Evolutionary conservation across 2,797 vertebrate genomes (phyloP).

Genomic region (Alauda arvensis): DNA sequence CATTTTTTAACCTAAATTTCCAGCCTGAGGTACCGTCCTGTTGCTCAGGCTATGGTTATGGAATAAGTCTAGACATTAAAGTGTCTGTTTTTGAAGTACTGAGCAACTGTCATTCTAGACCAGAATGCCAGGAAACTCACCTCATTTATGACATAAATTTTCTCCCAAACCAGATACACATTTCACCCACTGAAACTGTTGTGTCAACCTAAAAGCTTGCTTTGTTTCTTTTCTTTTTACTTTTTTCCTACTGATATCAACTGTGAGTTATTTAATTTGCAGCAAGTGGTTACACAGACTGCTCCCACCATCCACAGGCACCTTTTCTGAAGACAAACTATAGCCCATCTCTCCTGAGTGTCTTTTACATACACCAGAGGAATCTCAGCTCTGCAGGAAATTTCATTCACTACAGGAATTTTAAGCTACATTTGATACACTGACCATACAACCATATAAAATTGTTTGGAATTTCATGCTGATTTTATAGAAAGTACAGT

Average conservation of each 20-base stretch:
- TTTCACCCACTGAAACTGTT: slow-evolving; percentile 15
- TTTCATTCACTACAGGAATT: slow-evolving; percentile 11
- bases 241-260: background rate
- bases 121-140: background rate
- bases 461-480: slow-evolving; percentile 59
- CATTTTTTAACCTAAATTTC: background rate
- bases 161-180: background rate
- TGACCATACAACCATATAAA: slow-evolving; percentile 41
- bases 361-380: background rate
- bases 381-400: slow-evolving; percentile 8
- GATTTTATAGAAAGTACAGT: slow-evolving; percentile 55
- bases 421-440: slow-evolving; percentile 41
- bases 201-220: background rate
- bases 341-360: background rate
- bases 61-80: background rate
- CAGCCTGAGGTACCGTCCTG: background rate
- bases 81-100: background rate
- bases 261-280: background rate
- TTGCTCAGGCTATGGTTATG: background rate
- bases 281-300: background rate
- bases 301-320: background rate
- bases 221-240: background rate
- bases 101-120: background rate
- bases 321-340: background rate
- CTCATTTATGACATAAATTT: slow-evolving; percentile 3